Conservation (phyloP, 1,140 invertebrate species). For the Listronotus bonariensis region DNA sequence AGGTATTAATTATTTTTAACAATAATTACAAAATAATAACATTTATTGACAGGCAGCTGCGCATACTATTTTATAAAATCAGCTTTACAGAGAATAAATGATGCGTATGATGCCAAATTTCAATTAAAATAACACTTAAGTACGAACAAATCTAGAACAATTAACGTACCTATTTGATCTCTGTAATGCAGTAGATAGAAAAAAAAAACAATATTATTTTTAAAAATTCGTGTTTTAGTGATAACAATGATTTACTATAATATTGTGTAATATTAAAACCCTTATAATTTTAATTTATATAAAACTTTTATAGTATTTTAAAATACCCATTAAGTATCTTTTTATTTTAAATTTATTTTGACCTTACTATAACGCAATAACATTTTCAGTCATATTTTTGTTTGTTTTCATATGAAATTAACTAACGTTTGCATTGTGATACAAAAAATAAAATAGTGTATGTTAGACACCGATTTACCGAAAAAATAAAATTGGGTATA, state of each 20-base stretch:
- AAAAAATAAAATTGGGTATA: too few relatives aligned
- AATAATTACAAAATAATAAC: slow-evolving; percentile 23
- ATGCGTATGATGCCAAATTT: slow-evolving; percentile 24
- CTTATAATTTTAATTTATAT: too few relatives aligned
- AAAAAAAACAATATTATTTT: slow-evolving; percentile 41
- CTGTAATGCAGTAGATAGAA: slow-evolving; percentile 51
- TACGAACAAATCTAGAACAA: slow-evolving; percentile 35
- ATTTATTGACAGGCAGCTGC: slow-evolving; percentile 18
- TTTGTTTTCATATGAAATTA: too few relatives aligned
- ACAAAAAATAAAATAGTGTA: too few relatives aligned
- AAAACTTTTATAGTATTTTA: too few relatives aligned
- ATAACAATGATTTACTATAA: slow-evolving; percentile 16
- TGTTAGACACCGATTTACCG: too few relatives aligned
- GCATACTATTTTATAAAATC: slow-evolving; percentile 4
- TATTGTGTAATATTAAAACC: background rate
- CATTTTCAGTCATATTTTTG: too few relatives aligned
- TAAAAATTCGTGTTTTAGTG: background rate
- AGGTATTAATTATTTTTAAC: slow-evolving; percentile 38
- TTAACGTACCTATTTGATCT: slow-evolving; percentile 55
- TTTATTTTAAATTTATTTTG: too few relatives aligned
- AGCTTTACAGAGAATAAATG: slow-evolving; percentile 20
- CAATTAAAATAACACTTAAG: slow-evolving; percentile 15
- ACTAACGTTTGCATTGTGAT: too few relatives aligned
- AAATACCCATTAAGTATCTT: too few relatives aligned
- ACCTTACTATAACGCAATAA: too few relatives aligned